A percentile compares a stretch with the other conserved stretches of the same genome.
phyloP scores from a whole-genome alignment of 2,888 invertebrate species.

The Spodoptera littoralis region DNA sequence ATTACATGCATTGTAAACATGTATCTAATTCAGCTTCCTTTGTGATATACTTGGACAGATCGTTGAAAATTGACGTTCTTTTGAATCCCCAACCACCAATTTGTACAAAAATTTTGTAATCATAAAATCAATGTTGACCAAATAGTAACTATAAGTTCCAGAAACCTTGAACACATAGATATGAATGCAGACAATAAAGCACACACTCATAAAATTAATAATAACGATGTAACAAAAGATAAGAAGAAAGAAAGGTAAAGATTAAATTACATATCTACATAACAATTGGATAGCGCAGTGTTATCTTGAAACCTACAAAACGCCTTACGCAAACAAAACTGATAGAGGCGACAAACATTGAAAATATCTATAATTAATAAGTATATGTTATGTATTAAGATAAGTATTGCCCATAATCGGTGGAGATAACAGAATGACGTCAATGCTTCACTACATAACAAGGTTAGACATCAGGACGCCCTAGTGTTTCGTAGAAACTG shows the following conservation, averaged over 20 bases:
- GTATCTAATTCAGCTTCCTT: background rate
- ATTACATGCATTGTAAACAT: slow-evolving; percentile 5
- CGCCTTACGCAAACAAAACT: slow-evolving; percentile 6
- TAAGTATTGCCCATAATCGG: slow-evolving; percentile 41
- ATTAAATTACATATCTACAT: no score
- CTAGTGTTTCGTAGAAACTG: slow-evolving; percentile 20
- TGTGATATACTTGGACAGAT: no score
- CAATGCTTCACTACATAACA: slow-evolving; percentile 46
- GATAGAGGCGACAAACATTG: slow-evolving; percentile 12
- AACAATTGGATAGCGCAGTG: no score
- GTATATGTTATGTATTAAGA: slow-evolving; percentile 32
- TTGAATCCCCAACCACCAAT: no score
- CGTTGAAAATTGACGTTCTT: no score
- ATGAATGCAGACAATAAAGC: background rate
- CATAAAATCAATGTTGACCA: no score
- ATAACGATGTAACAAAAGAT: background rate
- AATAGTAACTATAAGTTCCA: no score
- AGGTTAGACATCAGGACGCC: slow-evolving; percentile 54
- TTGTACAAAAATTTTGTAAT: no score
- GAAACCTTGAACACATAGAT: no score
- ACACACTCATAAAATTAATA: slow-evolving; percentile 2
- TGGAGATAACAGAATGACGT: slow-evolving; percentile 54
- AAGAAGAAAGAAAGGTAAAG: background rate
- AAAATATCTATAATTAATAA: slow-evolving; percentile 16
- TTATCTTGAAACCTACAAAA: background rate